A percentile compares a stretch with the other conserved stretches of the same genome.
phyloP scores from a whole-genome alignment of 2,113 vertebrate species.

The Microcebus tavaratra region DNA sequence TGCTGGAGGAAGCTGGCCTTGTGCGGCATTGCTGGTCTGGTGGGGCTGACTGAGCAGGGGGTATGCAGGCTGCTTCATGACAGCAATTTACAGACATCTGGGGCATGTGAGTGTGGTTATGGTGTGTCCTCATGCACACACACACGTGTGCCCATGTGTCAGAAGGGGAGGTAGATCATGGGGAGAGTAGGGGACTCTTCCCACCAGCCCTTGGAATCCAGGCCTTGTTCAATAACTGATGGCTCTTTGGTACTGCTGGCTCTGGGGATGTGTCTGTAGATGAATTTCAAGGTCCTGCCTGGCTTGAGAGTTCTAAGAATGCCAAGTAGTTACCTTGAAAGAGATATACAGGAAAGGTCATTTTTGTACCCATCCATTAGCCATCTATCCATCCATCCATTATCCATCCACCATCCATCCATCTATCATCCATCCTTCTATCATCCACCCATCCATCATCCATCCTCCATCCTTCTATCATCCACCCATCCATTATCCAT shows the following conservation, averaged over 20 bases:
- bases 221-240: neutral
- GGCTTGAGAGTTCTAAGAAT: neutral
- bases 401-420: neutral
- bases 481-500: neutral
- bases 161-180: neutral
- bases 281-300: neutral
- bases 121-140: too few species aligned
- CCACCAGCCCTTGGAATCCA: too few species aligned
- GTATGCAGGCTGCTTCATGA: rapidly evolving
- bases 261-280: neutral
- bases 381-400: neutral
- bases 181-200: neutral
- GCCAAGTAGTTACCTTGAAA: neutral
- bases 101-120: neutral
- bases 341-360: neutral
- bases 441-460: too few species aligned
- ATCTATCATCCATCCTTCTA: neutral
- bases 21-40: neutral
- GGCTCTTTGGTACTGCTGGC: neutral
- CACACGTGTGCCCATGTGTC: neutral
- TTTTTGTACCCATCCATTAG: neutral
- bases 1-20: neutral
- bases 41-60: neutral
- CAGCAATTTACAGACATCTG: neutral
- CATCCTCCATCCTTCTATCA: too few species aligned